Evolutionary conservation across 2,888 invertebrate genomes (phyloP).

Genomic region (Nephrotoma flavescens): DNA sequence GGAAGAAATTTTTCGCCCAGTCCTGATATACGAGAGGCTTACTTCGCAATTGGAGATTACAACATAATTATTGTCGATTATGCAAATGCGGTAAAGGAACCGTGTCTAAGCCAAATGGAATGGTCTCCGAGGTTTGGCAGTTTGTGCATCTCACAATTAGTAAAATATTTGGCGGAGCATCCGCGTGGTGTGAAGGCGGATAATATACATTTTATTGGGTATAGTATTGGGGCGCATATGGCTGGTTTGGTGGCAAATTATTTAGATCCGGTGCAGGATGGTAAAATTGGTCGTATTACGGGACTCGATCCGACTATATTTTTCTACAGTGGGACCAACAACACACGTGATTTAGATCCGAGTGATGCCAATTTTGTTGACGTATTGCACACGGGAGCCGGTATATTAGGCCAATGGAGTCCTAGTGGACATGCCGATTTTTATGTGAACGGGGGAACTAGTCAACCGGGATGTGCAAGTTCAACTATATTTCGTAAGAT

Average conservation of each 20-base stretch:
- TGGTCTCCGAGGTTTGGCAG: slow-evolving; percentile 49
- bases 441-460: slow-evolving; percentile 74
- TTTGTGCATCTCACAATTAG: slow-evolving; percentile 66
- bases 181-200: slow-evolving; percentile 62
- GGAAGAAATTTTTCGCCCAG: slow-evolving; percentile 69
- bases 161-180: slow-evolving; percentile 62
- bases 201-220: slow-evolving; percentile 65
- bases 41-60: slow-evolving; percentile 64
- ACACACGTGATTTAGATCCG: slow-evolving; percentile 63
- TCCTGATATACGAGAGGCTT: slow-evolving; percentile 71
- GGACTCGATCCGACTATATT: slow-evolving; percentile 77
- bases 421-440: slow-evolving; percentile 80
- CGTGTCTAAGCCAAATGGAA: slow-evolving; percentile 64
- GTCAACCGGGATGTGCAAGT: slow-evolving; percentile 75
- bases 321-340: slow-evolving; percentile 70
- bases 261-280: slow-evolving; percentile 39
- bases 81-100: slow-evolving; percentile 61
- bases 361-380: slow-evolving; percentile 74
- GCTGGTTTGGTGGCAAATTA: slow-evolving; percentile 71
- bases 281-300: slow-evolving; percentile 71
- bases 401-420: slow-evolving; percentile 79
- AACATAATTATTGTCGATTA: slow-evolving; percentile 83
- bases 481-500: slow-evolving; percentile 66
- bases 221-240: slow-evolving; percentile 78
- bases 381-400: slow-evolving; percentile 72